Base-by-base conservation (phyloP, 2,888 invertebrate species). In the Pyrgus malvae region DNA sequence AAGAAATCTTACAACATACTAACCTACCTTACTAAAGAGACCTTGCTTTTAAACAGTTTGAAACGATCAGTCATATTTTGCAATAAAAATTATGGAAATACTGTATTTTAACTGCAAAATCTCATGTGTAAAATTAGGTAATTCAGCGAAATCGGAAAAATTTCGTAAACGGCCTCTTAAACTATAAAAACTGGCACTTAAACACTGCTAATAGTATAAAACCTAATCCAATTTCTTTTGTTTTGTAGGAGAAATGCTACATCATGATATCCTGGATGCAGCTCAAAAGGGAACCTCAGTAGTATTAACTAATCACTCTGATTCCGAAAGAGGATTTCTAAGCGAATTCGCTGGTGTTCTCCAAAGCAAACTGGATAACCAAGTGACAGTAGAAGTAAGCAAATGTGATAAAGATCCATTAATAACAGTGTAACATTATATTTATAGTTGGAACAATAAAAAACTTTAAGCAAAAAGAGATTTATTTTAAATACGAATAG, bases 221-320 rank as follows among this genome's bases (percentile, higher is more conserved):
- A n/a, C n/a, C n/a, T n/a, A n/a, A n/a, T n/a, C n/a, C n/a, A n/a
- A n/a, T n/a, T n/a, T n/a, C n/a, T n/a, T n/a, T n/a, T n/a, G n/a
- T n/a, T 56, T 73, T 78, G 48, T 61, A 91, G 90, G 94, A 6
- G 99, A 99, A 91, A 98, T 99, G 98, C 92, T 96, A 1, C 99
- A 99, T 80, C 99, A 99, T 73, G 98, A 98, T 63, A 84, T 98
- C 0, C 91, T 99, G 27, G 97, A 98, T 70, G 97, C 96, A 0
- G 92, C 94, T 17, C 96, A 97, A 67, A 93, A 91, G 50, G 95
- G 95, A 21, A 92, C 92, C 11, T 93, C 93, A 54, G 97, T 98
- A 0, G 94, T 98, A 68, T 88, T 98, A 12, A 96, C 96, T 61
- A 98, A 98, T 79, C 98, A 99, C 80, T 97, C 96, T 31, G 97